Evolutionary conservation across 1,140 invertebrate species (phyloP).

Genomic region (Whitmania pigra): DNA sequence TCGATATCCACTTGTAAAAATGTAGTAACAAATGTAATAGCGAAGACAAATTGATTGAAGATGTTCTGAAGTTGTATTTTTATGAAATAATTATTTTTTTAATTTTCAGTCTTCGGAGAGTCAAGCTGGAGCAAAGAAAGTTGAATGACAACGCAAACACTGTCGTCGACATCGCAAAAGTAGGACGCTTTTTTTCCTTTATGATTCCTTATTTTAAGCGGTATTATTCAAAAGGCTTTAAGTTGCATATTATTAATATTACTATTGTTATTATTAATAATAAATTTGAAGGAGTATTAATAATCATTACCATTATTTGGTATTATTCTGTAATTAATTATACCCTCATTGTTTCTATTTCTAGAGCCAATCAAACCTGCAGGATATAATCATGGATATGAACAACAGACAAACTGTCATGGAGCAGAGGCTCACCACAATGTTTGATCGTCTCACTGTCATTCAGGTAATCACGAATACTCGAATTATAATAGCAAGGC

Average conservation of each 20-base stretch:
- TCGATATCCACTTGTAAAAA: too few relatives aligned
- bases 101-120: background rate
- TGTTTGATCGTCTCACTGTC: constrained; percentile 34
- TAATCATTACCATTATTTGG: too few relatives aligned
- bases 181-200: constrained; percentile 42
- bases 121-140: constrained; percentile 83
- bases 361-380: constrained; percentile 88
- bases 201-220: background rate
- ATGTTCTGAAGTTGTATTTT: too few relatives aligned
- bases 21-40: too few relatives aligned
- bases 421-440: constrained; percentile 48
- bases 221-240: too few relatives aligned
- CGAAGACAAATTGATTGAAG: too few relatives aligned
- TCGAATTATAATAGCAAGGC: too few relatives aligned
- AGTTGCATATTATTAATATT: too few relatives aligned
- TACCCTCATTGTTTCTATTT: too few relatives aligned
- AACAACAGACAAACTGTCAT: constrained; percentile 74
- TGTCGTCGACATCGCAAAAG: constrained; percentile 98
- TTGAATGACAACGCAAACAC: constrained; percentile 97
- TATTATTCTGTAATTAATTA: too few relatives aligned
- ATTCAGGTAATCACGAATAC: constrained; percentile 29
- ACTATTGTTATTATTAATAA: background rate
- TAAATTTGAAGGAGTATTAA: too few relatives aligned
- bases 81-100: background rate
- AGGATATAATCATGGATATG: constrained; percentile 91